Conservation (phyloP, 2,113 vertebrate species). For the Todiramphus saurophagus region DNA sequence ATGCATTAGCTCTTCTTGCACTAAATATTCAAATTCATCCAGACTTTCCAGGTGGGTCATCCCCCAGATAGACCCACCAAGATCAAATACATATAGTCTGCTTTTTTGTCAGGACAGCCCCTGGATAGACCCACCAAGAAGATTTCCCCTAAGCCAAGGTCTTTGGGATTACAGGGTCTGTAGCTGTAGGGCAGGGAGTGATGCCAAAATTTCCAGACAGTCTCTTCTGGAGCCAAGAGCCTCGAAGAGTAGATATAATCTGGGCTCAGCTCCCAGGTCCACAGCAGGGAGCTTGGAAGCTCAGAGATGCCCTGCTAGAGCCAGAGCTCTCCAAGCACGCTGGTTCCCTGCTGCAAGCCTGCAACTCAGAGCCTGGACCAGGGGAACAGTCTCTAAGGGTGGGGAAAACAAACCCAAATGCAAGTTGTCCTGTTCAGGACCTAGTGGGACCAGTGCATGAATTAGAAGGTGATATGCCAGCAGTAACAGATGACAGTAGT, state of each 20-base stretch:
- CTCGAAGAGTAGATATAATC: slow-evolving; percentile 57
- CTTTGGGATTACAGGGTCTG: slow-evolving; percentile 14
- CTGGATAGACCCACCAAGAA: slow-evolving; percentile 50
- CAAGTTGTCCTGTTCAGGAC: background rate
- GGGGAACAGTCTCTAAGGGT: background rate
- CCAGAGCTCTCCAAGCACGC: background rate
- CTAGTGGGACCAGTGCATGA: too few relatives aligned
- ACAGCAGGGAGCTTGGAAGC: slow-evolving; percentile 55
- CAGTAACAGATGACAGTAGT: background rate
- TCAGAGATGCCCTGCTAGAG: background rate
- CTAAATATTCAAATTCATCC: background rate
- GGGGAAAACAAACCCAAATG: background rate
- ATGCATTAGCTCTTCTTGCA: background rate
- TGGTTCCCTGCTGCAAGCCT: background rate
- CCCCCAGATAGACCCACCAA: background rate
- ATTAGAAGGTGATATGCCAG: background rate
- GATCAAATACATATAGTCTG: background rate
- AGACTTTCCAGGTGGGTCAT: background rate
- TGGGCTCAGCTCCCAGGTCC: slow-evolving; percentile 63
- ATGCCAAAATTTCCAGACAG: slow-evolving; percentile 62
- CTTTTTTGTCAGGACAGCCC: background rate
- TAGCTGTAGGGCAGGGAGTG: slow-evolving; percentile 13
- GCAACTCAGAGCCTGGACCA: background rate
- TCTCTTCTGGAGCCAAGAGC: slow-evolving; percentile 53
- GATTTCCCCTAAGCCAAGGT: slow-evolving; percentile 37